Percentiles rank a stretch among this genome's conserved stretches.
Evolutionary conservation across 2,888 invertebrate species (phyloP).

Genomic region (Electrophaes corylata): DNA sequence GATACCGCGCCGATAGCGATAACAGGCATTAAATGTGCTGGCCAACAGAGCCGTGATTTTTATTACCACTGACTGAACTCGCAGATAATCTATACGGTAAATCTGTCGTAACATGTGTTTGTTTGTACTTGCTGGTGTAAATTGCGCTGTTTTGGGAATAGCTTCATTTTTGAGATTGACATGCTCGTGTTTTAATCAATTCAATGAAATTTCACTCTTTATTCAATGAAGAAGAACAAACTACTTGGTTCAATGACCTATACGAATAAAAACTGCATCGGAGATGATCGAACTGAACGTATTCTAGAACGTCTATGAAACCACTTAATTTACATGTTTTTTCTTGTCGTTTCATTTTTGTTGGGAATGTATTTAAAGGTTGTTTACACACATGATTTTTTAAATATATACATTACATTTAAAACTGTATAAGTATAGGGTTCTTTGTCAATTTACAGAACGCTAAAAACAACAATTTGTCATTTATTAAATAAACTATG

Average conservation of each 20-base stretch:
- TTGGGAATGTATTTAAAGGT: neutral
- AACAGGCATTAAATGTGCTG: conserved; percentile 77
- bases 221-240: too few relatives aligned
- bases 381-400: too few relatives aligned
- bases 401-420: too few relatives aligned
- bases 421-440: too few relatives aligned
- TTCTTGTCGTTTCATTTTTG: neutral
- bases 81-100: conserved; percentile 59
- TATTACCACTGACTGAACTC: conserved; percentile 74
- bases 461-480: too few relatives aligned
- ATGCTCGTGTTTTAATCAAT: neutral
- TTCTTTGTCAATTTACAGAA: too few relatives aligned
- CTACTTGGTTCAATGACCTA: too few relatives aligned
- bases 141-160: conserved; percentile 23
- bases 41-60: conserved; percentile 78
- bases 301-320: neutral
- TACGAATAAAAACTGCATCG: too few relatives aligned
- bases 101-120: conserved; percentile 39
- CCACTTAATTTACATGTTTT: neutral
- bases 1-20: conserved; percentile 76
- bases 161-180: conserved; percentile 22
- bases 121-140: conserved; percentile 26
- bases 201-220: too few relatives aligned
- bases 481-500: too few relatives aligned
- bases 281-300: neutral